Percentiles rank a stretch among this genome's conserved stretches.
Evolutionary conservation across 92 coral and sea anemone species (phyloP).

Genomic region (Palythoa heliodiscus): DNA sequence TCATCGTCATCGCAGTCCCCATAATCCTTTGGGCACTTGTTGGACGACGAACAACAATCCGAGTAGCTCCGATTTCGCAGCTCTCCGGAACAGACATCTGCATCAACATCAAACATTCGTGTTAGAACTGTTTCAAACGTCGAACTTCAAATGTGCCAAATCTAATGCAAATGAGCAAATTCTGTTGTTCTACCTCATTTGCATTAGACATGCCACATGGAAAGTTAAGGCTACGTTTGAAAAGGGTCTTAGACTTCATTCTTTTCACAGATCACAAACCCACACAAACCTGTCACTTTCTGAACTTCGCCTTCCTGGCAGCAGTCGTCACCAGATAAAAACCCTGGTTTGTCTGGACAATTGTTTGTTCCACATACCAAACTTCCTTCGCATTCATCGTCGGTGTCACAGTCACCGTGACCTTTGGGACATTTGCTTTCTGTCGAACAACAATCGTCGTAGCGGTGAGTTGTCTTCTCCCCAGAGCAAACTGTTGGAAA

Average conservation of each 20-base stretch:
- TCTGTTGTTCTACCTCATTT: too few species aligned
- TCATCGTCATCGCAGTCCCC: slow-evolving; percentile 12
- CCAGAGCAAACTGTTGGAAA: slow-evolving; percentile 21
- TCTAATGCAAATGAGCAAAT: too few species aligned
- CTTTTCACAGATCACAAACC: too few species aligned
- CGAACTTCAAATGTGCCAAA: too few species aligned
- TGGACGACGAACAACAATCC: background rate
- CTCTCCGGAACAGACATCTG: slow-evolving; percentile 8
- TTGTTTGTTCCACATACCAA: background rate
- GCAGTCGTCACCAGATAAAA: slow-evolving; percentile 13
- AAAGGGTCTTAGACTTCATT: too few species aligned
- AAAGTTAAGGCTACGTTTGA: too few species aligned
- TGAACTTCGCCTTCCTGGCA: slow-evolving; percentile 15
- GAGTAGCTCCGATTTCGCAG: background rate
- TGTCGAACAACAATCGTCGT: background rate
- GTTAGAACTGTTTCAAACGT: background rate
- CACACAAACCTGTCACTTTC: slow-evolving; percentile 4
- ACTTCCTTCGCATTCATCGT: background rate
- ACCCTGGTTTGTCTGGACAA: slow-evolving; percentile 19
- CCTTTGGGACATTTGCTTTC: background rate
- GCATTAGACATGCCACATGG: too few species aligned
- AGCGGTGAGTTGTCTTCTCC: background rate
- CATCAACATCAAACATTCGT: background rate
- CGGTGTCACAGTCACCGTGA: slow-evolving; percentile 12
- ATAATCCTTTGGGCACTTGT: slow-evolving; percentile 5